phyloP scores from a whole-genome alignment of 37 sponge, comb jelly and placozoan species.

The Hexactinellida sp. region DNA sequence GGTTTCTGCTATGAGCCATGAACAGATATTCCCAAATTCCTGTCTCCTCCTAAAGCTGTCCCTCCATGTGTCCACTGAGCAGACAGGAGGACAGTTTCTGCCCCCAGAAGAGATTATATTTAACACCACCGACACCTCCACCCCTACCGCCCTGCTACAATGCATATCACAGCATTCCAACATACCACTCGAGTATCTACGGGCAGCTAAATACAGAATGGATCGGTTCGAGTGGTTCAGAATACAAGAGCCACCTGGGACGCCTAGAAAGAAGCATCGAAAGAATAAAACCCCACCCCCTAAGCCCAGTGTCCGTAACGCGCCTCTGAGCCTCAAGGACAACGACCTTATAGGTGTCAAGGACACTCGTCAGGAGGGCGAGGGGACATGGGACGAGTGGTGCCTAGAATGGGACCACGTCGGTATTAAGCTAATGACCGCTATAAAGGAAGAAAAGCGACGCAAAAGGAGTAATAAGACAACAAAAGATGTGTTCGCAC shows the following conservation, averaged over 20 bases:
- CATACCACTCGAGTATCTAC: background rate
- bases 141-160: background rate
- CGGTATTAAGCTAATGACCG: background rate
- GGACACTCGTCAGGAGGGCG: background rate
- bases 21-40: background rate
- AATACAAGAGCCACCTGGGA: background rate
- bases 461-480: background rate
- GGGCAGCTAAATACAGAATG: slow-evolving; percentile 2
- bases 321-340: background rate
- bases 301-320: background rate
- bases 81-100: background rate
- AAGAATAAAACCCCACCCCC: slow-evolving; percentile 6
- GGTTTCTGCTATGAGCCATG: background rate
- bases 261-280: background rate
- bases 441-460: background rate
- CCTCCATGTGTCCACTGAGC: background rate
- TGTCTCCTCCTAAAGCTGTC: background rate
- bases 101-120: background rate
- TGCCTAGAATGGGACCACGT: background rate
- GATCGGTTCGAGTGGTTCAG: background rate
- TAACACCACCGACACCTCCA: background rate
- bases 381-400: background rate
- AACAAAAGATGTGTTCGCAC: background rate
- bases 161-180: background rate
- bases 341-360: background rate